A percentile compares a stretch with the other conserved stretches of the same genome.
These are phyloP conservation scores for Bombus impatiens DNA, from an alignment of 1,140 invertebrate genomes.

Conservation along the genomic window DNA sequence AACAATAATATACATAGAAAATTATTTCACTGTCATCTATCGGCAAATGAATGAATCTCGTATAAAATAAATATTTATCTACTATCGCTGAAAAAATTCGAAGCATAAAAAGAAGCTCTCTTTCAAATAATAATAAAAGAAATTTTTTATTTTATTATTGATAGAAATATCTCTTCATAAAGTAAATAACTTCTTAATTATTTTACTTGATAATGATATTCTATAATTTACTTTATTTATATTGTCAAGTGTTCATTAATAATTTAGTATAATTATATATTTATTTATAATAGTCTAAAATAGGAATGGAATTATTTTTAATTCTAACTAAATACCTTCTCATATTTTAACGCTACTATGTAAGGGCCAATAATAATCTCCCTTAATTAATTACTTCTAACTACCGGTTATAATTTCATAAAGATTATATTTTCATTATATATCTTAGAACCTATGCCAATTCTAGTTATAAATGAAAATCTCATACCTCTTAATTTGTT, in stretches of 20 bases:
- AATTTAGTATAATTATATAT: not conserved
- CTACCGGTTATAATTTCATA: not conserved
- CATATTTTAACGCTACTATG: not conserved
- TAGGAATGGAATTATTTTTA: not conserved
- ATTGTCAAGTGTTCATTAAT: not conserved
- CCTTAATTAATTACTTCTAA: constrained; percentile 1
- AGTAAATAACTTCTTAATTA: not conserved
- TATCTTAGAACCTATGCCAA: not conserved
- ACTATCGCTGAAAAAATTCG: not conserved
- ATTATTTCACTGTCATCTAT: constrained; percentile 5
- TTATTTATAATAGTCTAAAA: not conserved
- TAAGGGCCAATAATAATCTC: constrained; percentile 6
- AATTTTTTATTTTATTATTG: not conserved
- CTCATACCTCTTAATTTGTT: not conserved
- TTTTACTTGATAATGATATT: not conserved
- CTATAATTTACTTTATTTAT: not conserved
- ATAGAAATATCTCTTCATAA: not conserved
- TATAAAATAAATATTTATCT: not conserved
- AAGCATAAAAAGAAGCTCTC: not conserved
- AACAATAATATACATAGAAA: not conserved
- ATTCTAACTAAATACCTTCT: not conserved
- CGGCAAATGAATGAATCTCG: not conserved
- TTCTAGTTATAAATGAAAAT: not conserved
- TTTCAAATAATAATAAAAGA: not conserved
- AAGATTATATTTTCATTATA: not conserved